phyloP scores from a whole-genome alignment of 2,888 invertebrate species.

The Xestia rhomboidea region DNA sequence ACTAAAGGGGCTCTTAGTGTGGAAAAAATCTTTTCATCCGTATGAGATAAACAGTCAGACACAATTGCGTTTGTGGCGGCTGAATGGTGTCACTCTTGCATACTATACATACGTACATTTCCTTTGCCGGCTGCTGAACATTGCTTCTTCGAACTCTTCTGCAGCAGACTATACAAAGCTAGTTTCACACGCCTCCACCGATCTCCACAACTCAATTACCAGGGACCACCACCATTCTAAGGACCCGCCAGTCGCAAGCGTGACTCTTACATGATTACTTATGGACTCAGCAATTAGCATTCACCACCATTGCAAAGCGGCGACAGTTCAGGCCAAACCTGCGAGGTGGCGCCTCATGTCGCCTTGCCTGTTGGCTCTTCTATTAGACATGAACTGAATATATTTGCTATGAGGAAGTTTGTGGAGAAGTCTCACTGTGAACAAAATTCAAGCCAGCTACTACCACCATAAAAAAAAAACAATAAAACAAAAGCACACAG shows the following conservation, averaged over 20 bases:
- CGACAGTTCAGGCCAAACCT: conserved; percentile 37
- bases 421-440: conserved; percentile 33
- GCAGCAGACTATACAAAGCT: not conserved
- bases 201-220: conserved; percentile 8
- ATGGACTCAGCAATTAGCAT: conserved; percentile 47
- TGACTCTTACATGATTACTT: conserved; percentile 35
- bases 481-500: no score
- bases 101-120: no score
- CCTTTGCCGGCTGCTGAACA: not conserved
- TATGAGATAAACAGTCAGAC: no score
- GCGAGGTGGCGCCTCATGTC: conserved; percentile 63
- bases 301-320: conserved; percentile 37
- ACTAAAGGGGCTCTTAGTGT: no score
- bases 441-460: no score
- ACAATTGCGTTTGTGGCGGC: no score
- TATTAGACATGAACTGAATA: conserved; percentile 58
- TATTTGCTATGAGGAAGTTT: conserved; percentile 30
- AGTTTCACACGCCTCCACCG: conserved; percentile 17
- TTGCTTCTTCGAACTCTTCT: not conserved
- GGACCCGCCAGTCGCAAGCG: conserved; percentile 11
- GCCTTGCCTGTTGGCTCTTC: conserved; percentile 49
- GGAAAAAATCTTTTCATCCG: no score
- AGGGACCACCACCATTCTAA: conserved; percentile 53
- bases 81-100: no score
- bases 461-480: no score